Conservation (phyloP, 2,113 vertebrate genomes). For the Raphicerus campestris region DNA sequence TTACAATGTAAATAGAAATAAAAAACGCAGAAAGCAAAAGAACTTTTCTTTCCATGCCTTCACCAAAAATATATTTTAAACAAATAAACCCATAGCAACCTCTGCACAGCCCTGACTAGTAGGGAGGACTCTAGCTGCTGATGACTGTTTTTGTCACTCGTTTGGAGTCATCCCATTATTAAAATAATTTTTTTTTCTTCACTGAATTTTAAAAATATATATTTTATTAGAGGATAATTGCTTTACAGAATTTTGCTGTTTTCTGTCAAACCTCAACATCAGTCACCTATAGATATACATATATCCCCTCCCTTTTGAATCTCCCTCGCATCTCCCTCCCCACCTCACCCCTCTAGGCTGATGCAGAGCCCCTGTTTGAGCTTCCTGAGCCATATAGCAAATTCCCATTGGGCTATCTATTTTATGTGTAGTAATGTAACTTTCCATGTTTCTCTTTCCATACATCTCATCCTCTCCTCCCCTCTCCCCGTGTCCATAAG, state of each 20-base stretch:
- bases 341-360: not conserved
- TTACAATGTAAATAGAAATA: slow-evolving; percentile 10
- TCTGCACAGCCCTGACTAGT: not conserved
- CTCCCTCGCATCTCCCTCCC: not conserved
- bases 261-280: not conserved
- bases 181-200: not conserved
- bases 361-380: not conserved
- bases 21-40: not conserved
- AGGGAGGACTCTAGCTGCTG: not conserved
- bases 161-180: slow-evolving; percentile 21
- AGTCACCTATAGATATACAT: not conserved
- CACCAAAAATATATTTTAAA: not conserved
- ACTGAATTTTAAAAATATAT: not conserved
- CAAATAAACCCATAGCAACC: not conserved
- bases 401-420: not conserved
- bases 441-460: not conserved
- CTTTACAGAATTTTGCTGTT: not conserved
- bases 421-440: not conserved
- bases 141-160: not conserved
- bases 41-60: not conserved
- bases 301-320: not conserved
- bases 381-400: not conserved
- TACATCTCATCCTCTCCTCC: not conserved
- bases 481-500: not conserved
- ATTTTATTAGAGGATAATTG: not conserved